Percentiles rank a stretch among this genome's conserved stretches.
phyloP scores from a whole-genome alignment of 2,888 invertebrate species.

The Anthophora plumipes region DNA sequence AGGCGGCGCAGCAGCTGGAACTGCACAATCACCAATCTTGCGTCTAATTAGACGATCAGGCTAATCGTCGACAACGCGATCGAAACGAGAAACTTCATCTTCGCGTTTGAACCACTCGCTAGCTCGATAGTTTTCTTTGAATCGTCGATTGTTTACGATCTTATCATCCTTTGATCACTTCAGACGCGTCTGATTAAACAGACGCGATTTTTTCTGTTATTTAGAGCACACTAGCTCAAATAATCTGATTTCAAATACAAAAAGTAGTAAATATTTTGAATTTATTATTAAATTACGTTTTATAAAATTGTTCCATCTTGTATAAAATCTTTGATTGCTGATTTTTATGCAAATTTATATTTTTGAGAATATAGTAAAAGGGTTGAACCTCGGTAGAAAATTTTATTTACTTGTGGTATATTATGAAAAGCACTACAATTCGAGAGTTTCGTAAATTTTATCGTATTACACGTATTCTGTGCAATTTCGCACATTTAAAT shows the following conservation, averaged over 20 bases:
- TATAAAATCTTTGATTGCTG: too few relatives aligned
- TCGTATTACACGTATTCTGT: too few relatives aligned
- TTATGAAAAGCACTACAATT: too few relatives aligned
- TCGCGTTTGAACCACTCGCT: constrained; percentile 30
- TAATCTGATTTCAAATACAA: not conserved
- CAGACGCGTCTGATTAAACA: not conserved
- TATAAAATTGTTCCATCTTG: too few relatives aligned
- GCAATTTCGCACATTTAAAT: too few relatives aligned
- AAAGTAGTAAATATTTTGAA: too few relatives aligned
- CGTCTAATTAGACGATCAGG: constrained; percentile 66
- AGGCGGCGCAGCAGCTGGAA: constrained; percentile 39
- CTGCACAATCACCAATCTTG: constrained; percentile 50
- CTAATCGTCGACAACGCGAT: constrained; percentile 55
- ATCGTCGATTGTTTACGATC: constrained; percentile 1
- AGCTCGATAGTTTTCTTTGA: not conserved
- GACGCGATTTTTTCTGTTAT: not conserved
- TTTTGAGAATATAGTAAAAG: too few relatives aligned
- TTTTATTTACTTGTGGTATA: too few relatives aligned
- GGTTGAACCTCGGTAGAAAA: too few relatives aligned
- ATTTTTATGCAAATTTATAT: too few relatives aligned
- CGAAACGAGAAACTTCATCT: constrained; percentile 57
- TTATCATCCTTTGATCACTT: not conserved
- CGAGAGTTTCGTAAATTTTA: too few relatives aligned
- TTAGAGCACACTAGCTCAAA: not conserved
- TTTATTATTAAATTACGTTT: too few relatives aligned